Evolutionary conservation across 1,140 invertebrate genomes (phyloP).

Genomic region (Colletes latitarsis): DNA sequence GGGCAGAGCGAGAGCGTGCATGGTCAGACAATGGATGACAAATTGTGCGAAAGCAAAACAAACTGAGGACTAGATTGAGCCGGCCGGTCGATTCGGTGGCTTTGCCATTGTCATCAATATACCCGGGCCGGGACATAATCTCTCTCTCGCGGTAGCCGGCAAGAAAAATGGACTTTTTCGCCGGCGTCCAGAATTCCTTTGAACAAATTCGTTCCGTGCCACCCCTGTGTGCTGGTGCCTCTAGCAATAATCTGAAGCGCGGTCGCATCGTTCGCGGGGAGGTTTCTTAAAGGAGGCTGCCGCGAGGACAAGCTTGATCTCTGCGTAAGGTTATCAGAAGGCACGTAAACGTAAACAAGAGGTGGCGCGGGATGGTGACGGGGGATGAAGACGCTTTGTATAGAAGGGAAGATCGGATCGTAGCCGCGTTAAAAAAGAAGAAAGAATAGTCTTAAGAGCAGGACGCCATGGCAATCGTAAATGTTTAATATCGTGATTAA

Average conservation of each 20-base stretch:
- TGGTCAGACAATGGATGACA: constrained; percentile 76
- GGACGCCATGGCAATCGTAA: constrained; percentile 76
- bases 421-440: constrained; percentile 57
- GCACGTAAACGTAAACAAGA: constrained; percentile 63
- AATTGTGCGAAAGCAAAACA: constrained; percentile 75
- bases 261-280: constrained; percentile 1
- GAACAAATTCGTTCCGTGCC: constrained; percentile 26
- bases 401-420: constrained; percentile 67
- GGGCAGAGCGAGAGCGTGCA: constrained; percentile 34
- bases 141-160: constrained; percentile 51
- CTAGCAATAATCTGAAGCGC: constrained; percentile 45
- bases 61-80: constrained; percentile 71
- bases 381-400: constrained; percentile 43
- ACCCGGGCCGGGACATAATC: constrained; percentile 65
- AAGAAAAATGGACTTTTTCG: constrained; percentile 72
- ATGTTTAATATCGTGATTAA: constrained; percentile 82
- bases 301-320: constrained; percentile 37
- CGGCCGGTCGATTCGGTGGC: constrained; percentile 52
- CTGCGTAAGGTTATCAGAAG: constrained; percentile 59
- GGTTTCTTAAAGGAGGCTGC: constrained; percentile 5
- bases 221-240: too few species aligned
- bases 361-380: constrained; percentile 3
- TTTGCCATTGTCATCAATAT: constrained; percentile 72
- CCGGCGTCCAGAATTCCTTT: constrained; percentile 49
- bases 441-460: constrained; percentile 54